phyloP scores from a whole-genome alignment of 1,140 invertebrate genomes.

The Oscheius sp. region DNA sequence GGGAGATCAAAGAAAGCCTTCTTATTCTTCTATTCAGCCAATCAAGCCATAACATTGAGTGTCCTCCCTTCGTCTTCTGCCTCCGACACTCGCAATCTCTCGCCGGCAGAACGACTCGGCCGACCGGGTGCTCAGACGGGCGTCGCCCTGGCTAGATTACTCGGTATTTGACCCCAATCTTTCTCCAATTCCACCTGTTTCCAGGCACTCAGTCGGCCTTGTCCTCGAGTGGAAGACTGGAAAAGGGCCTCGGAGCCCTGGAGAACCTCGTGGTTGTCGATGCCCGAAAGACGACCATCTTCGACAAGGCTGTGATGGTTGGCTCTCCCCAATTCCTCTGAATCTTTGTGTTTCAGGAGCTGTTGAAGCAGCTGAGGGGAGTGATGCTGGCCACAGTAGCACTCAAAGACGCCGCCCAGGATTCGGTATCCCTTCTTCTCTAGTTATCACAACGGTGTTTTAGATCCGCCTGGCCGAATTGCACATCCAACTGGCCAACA shows the following conservation, averaged over 20 bases:
- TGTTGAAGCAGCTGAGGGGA: conserved; percentile 84
- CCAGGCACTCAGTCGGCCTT: conserved; percentile 8
- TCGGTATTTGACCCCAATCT: conserved; percentile 31
- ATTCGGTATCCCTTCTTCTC: conserved; percentile 70
- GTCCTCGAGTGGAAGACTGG: conserved; percentile 42
- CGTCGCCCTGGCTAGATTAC: conserved; percentile 51
- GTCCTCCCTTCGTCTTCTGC: background rate
- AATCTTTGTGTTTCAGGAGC: conserved; percentile 75
- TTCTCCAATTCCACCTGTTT: background rate
- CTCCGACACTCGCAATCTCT: background rate
- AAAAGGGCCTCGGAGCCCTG: conserved; percentile 46
- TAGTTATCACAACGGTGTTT: conserved; percentile 3
- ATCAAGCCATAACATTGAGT: conserved; percentile 8
- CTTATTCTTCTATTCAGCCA: background rate
- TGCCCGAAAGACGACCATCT: conserved; percentile 30
- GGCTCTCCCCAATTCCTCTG: conserved; percentile 14
- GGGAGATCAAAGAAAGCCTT: too few species aligned
- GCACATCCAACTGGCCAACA: conserved; percentile 86
- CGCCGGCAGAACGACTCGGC: conserved; percentile 22
- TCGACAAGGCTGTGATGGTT: conserved; percentile 50
- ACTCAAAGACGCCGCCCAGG: conserved; percentile 81
- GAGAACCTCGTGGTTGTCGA: conserved; percentile 44
- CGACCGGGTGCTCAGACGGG: conserved; percentile 50
- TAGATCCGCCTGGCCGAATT: conserved; percentile 73
- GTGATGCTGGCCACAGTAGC: conserved; percentile 88